Base-by-base conservation (phyloP, 1,140 invertebrate species). In the Rhynchophorus ferrugineus region DNA sequence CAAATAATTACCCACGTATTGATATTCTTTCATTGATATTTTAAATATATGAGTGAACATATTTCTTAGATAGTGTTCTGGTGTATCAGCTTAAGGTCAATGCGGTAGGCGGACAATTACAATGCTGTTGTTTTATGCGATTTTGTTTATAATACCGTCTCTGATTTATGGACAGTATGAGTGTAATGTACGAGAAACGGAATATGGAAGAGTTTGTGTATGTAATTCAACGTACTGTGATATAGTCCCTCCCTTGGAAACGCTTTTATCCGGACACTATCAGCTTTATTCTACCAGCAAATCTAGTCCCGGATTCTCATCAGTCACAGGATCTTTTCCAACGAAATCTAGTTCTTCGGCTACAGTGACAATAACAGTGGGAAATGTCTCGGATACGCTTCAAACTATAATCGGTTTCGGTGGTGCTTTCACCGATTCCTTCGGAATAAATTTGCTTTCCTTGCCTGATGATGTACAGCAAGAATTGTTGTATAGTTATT, bases 141-240 rank as follows among this genome's bases (percentile, higher is more conserved):
- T n/a, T n/a, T n/a, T n/a, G n/a, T n/a, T n/a, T n/a, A n/a, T n/a
- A n/a, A n/a, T n/a, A n/a, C n/a, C n/a, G n/a, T n/a, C n/a, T n/a
- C n/a, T n/a, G n/a, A n/a, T n/a, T n/a, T n/a, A n/a, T n/a, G n/a
- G n/a, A n/a, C n/a, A n/a, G n/a, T n/a, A n/a, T n/a, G n/a, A n/a
- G n/a, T n/a, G n/a, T n/a, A n/a, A n/a, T n/a, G n/a, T n/a, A n/a
- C n/a, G 37, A 19, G 37, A 14, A 14, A 13, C 13, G 7, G 37
- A 38, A 19, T 14, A 38, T 36, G 44, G 51, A n/a, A 54, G 34
- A 39, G 88, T 94, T 0, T 95, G 91, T 66, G 85, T 91, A 8
- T 95, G 91, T 63, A 87, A 91, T 63, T 72, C 82, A 0, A 82
- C 79, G 0, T 86, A 89, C 65, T 95, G 92, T 65, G 91, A 95